Evolutionary conservation across 2,797 vertebrate species (phyloP).

Genomic region (Anisognathus igniventris): DNA sequence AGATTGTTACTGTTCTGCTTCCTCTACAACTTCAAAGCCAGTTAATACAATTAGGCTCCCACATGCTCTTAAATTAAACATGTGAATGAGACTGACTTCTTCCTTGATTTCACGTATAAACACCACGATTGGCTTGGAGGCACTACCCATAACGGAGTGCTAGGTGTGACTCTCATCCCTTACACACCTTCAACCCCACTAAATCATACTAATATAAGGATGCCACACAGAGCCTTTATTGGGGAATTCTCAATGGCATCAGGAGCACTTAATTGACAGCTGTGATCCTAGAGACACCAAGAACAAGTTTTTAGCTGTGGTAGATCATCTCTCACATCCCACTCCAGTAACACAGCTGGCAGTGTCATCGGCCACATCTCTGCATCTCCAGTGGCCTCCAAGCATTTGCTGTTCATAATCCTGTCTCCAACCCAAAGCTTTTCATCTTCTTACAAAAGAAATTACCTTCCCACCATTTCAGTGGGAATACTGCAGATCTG

Average conservation of each 20-base stretch:
- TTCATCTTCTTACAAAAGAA: not conserved
- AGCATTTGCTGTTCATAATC: not conserved
- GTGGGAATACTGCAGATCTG: not conserved
- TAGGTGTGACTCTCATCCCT: not conserved
- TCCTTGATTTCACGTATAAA: not conserved
- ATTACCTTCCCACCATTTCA: not conserved
- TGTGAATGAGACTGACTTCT: not conserved
- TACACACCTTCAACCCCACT: not conserved
- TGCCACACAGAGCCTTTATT: not conserved
- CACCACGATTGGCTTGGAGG: not conserved
- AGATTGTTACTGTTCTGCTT: not conserved
- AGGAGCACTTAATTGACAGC: not conserved
- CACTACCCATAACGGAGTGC: not conserved
- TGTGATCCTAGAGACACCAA: not conserved
- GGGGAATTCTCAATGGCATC: not conserved
- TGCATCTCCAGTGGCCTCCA: not conserved
- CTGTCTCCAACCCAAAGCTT: not conserved
- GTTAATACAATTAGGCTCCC: not conserved
- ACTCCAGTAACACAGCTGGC: not conserved
- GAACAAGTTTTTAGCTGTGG: not conserved
- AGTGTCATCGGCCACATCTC: rapidly evolving
- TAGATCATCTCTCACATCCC: not conserved
- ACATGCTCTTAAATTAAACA: not conserved
- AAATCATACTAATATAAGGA: not conserved
- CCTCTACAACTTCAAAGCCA: not conserved